Conservation (phyloP, 2,888 invertebrate species). For the Clivina fossor region DNA sequence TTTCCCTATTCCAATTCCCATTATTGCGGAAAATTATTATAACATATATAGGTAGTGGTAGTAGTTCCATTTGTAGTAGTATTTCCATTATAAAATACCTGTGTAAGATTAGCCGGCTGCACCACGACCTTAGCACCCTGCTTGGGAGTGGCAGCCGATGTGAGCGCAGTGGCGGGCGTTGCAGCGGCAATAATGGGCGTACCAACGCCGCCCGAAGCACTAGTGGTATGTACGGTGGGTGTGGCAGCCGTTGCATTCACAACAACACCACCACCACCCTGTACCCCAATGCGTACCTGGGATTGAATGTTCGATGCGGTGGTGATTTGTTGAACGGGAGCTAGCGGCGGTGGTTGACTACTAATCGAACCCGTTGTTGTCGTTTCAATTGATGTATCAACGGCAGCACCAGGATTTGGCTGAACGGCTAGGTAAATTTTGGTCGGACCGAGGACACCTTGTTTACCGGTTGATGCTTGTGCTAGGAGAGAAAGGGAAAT, state of each 20-base stretch:
- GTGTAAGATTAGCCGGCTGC: slow-evolving; percentile 44
- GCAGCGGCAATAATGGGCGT: not conserved
- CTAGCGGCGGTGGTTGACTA: slow-evolving; percentile 57
- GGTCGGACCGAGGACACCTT: slow-evolving; percentile 81
- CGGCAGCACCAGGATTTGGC: slow-evolving; percentile 56
- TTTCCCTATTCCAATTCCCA: too few relatives aligned
- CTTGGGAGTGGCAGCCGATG: slow-evolving; percentile 30
- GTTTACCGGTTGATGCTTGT: slow-evolving; percentile 83
- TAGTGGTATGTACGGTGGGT: too few relatives aligned
- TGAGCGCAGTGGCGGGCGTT: slow-evolving; percentile 32
- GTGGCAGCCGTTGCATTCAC: not conserved
- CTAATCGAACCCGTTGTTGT: slow-evolving; percentile 36
- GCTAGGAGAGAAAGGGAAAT: slow-evolving; percentile 62
- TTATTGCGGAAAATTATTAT: too few relatives aligned
- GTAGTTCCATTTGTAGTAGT: too few relatives aligned
- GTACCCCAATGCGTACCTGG: not conserved
- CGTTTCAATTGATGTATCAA: slow-evolving; percentile 43
- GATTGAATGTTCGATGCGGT: not conserved
- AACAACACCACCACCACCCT: not conserved
- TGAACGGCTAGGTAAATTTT: slow-evolving; percentile 86
- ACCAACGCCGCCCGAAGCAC: not conserved
- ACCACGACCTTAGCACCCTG: slow-evolving; percentile 49
- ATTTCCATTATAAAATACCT: slow-evolving; percentile 44
- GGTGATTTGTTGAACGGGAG: slow-evolving; percentile 54
- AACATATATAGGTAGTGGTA: too few relatives aligned